A percentile compares a stretch with the other conserved stretches of the same genome.
Conservation (phyloP, 1,140 invertebrate genomes). For the Aphelenchoides fujianensis region DNA sequence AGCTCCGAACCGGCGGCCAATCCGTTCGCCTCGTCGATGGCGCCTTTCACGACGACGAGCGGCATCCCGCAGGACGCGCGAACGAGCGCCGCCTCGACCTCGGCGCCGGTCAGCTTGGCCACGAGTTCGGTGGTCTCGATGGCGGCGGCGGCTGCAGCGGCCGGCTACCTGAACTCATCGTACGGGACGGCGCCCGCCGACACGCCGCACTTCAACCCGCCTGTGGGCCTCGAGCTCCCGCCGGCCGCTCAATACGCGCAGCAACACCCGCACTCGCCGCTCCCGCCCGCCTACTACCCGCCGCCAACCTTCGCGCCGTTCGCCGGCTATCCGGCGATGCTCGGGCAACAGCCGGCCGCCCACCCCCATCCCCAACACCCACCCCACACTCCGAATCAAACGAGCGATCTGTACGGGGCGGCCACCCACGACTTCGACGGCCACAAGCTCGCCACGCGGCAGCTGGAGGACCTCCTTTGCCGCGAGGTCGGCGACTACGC, state of each 20-base stretch:
- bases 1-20: neutral
- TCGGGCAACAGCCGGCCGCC: neutral
- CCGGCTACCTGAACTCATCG: neutral
- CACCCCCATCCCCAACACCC: neutral
- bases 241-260: neutral
- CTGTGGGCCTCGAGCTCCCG: neutral
- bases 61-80: neutral
- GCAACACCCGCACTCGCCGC: neutral
- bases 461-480: neutral
- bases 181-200: no score
- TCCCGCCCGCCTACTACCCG: neutral
- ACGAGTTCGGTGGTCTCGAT: neutral
- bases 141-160: neutral
- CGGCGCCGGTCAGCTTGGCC: neutral
- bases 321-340: neutral
- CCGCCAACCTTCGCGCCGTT: constrained; percentile 3
- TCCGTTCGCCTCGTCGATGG: neutral
- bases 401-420: neutral
- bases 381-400: no score
- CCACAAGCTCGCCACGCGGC: neutral
- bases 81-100: neutral
- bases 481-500: neutral
- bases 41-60: neutral
- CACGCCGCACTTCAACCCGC: constrained; percentile 2
- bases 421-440: neutral